These are phyloP conservation scores for Ictidomys tridecemlineatus DNA, from an alignment of 2,113 vertebrate genomes.

Conservation along the genomic window DNA sequence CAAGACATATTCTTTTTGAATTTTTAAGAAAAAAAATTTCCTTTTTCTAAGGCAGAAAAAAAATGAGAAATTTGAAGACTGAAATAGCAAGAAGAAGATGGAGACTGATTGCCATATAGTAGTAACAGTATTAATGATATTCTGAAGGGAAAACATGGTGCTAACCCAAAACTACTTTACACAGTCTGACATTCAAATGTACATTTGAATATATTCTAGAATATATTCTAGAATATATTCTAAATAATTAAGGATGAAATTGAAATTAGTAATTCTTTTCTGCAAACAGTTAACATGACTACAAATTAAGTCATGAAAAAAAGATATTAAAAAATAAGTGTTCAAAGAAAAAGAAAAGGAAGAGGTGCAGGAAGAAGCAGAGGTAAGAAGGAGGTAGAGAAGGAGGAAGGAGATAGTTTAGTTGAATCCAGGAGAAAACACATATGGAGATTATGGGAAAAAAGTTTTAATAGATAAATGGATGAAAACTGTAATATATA, in stretches of 20 bases:
- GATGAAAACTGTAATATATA: not conserved
- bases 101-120: not conserved
- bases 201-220: not conserved
- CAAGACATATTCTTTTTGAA: not conserved
- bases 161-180: not conserved
- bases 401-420: not conserved
- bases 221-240: not conserved
- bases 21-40: too few species aligned
- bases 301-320: not conserved
- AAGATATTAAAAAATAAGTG: not conserved
- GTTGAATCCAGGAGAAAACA: not conserved
- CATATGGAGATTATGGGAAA: not conserved
- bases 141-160: not conserved
- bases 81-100: rapidly evolving
- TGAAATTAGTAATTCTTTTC: not conserved
- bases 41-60: not conserved
- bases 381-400: not conserved
- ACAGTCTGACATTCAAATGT: not conserved
- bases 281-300: not conserved
- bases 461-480: not conserved
- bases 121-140: not conserved
- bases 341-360: not conserved
- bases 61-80: not conserved
- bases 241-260: not conserved
- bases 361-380: not conserved